phyloP scores from a whole-genome alignment of 1,140 invertebrate species.

The Chironomus tepperi region DNA sequence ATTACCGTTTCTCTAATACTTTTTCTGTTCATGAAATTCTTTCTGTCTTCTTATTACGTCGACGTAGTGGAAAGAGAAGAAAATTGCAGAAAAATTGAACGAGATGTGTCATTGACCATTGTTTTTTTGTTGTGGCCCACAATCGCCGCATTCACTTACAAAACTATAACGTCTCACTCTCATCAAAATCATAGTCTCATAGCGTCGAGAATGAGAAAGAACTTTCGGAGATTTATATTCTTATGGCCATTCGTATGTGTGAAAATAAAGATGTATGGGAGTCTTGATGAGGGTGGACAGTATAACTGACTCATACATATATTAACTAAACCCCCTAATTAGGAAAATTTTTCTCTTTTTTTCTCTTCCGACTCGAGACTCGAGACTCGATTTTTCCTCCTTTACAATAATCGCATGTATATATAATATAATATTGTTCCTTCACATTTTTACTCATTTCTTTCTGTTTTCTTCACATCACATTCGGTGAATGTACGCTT shows the following conservation, averaged over 20 bases:
- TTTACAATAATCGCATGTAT: background rate
- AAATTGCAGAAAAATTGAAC: background rate
- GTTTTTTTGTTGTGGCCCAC: background rate
- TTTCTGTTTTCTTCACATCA: background rate
- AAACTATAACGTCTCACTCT: background rate
- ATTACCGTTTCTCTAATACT: background rate
- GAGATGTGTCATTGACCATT: constrained; percentile 21
- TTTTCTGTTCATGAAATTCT: background rate
- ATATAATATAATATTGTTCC: background rate
- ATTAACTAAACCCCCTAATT: background rate
- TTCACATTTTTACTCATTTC: background rate
- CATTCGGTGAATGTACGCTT: too few relatives aligned
- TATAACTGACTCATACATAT: background rate
- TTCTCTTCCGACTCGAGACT: background rate
- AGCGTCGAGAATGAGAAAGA: background rate
- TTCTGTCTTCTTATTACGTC: background rate
- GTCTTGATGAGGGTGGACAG: background rate
- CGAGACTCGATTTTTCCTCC: too few relatives aligned
- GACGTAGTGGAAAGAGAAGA: background rate
- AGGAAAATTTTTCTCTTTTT: constrained; percentile 1
- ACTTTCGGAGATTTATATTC: constrained; percentile 18
- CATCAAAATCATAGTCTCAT: background rate
- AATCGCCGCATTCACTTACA: background rate
- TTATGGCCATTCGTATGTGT: constrained; percentile 18
- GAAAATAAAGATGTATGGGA: background rate